Conservation (phyloP, 2,113 vertebrate species). For the Zosterops lateralis region DNA sequence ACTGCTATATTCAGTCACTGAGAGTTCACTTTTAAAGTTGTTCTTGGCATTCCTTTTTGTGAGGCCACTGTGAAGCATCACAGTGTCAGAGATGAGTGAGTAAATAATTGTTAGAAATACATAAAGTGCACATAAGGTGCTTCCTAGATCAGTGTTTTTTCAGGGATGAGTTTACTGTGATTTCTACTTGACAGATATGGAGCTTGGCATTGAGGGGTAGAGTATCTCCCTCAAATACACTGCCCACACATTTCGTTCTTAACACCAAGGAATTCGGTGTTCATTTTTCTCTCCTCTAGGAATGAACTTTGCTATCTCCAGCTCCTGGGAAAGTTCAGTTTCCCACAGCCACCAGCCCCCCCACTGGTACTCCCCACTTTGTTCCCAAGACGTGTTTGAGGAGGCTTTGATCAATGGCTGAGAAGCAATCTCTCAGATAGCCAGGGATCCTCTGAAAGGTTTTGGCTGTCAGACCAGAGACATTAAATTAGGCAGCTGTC, state of each 20-base stretch:
- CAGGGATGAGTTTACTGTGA: background rate
- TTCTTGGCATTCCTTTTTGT: background rate
- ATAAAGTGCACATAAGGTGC: background rate
- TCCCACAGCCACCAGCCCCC: slow-evolving; percentile 25
- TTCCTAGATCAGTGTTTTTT: background rate
- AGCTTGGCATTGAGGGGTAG: background rate
- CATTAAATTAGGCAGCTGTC: slow-evolving; percentile 39
- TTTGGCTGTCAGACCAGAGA: slow-evolving; percentile 21
- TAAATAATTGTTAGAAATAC: background rate
- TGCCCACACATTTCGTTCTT: background rate
- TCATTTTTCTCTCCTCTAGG: slow-evolving; percentile 4
- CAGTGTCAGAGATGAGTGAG: background rate
- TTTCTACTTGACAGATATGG: background rate
- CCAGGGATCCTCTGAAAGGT: background rate
- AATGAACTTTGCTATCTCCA: slow-evolving; percentile 22
- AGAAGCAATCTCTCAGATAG: slow-evolving; percentile 16
- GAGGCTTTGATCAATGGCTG: slow-evolving; percentile 29
- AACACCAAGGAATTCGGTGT: background rate
- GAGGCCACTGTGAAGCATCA: background rate
- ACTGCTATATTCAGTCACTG: background rate
- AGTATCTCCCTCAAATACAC: background rate
- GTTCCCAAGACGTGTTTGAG: background rate
- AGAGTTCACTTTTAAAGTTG: background rate
- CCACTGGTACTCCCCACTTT: background rate
- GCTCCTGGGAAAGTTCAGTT: slow-evolving; percentile 46